These are phyloP conservation scores for Microcaecilia unicolor DNA, from an alignment of 2,797 vertebrate genomes.

Conservation along the genomic window DNA sequence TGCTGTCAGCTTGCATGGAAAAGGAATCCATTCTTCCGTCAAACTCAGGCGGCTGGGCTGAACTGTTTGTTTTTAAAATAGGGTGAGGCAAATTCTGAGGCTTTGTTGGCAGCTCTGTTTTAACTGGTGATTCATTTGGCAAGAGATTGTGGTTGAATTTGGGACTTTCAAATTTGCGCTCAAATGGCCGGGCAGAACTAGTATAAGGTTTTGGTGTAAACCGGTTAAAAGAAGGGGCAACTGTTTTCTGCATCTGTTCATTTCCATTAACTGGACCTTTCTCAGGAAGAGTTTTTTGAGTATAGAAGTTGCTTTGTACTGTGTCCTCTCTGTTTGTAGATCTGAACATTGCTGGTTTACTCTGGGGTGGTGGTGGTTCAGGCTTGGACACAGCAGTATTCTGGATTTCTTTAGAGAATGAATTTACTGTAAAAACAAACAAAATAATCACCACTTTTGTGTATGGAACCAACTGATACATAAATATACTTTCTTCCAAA, in stretches of 20 bases:
- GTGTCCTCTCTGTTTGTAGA: conserved; percentile 72
- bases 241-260: conserved; percentile 60
- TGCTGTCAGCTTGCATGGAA: conserved; percentile 78
- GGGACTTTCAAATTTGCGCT: conserved; percentile 96
- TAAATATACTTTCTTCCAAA: no score
- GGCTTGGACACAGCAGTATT: conserved; percentile 68
- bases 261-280: conserved; percentile 77
- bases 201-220: conserved; percentile 82
- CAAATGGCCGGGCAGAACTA: conserved; percentile 75
- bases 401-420: conserved; percentile 61
- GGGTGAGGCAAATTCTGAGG: conserved; percentile 59
- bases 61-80: conserved; percentile 67
- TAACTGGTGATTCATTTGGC: conserved; percentile 75
- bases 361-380: conserved; percentile 62
- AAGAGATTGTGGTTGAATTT: conserved; percentile 98
- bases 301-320: conserved; percentile 66
- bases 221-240: conserved; percentile 66
- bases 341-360: conserved; percentile 60
- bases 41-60: conserved; percentile 72
- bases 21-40: conserved; percentile 85
- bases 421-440: conserved; percentile 61
- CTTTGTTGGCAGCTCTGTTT: conserved; percentile 53
- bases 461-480: no score
- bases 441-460: neutral
- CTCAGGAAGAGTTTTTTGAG: conserved; percentile 82